Conservation (phyloP, 1,140 invertebrate species). For the Trissolcus basalis region DNA sequence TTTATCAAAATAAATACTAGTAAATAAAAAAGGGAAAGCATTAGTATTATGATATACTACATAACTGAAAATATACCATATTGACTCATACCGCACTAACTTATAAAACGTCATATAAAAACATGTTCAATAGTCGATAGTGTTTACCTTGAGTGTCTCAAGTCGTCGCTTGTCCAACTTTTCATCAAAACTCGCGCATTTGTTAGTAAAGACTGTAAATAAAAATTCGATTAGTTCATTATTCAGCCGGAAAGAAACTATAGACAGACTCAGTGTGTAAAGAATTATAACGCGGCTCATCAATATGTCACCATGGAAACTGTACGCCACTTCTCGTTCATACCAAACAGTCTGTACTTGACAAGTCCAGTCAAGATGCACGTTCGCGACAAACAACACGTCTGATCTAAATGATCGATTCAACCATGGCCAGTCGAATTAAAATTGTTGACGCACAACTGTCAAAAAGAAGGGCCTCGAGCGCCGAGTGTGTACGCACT, state of each 20-base stretch:
- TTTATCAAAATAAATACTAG: too few relatives aligned
- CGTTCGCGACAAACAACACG: neutral
- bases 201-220: slow-evolving; percentile 19
- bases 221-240: slow-evolving; percentile 30
- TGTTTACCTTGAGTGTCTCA: slow-evolving; percentile 12
- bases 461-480: slow-evolving; percentile 25
- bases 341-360: slow-evolving; percentile 41
- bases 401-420: too few relatives aligned
- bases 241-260: slow-evolving; percentile 31
- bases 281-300: slow-evolving; percentile 45
- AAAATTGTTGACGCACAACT: neutral
- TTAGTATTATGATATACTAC: too few relatives aligned
- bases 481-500: slow-evolving; percentile 57
- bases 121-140: slow-evolving; percentile 21
- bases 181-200: slow-evolving; percentile 23
- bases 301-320: slow-evolving; percentile 51
- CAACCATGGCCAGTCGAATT: slow-evolving; percentile 8
- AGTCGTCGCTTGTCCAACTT: slow-evolving; percentile 22
- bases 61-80: too few relatives aligned
- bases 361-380: slow-evolving; percentile 16
- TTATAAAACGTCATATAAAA: slow-evolving; percentile 25
- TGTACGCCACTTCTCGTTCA: slow-evolving; percentile 30
- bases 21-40: too few relatives aligned
- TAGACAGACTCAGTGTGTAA: slow-evolving; percentile 43
- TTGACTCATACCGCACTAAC: neutral